Percentiles rank a stretch among this genome's conserved stretches.
phyloP scores from a whole-genome alignment of 2,797 vertebrate species.

The Takifugu rubripes region DNA sequence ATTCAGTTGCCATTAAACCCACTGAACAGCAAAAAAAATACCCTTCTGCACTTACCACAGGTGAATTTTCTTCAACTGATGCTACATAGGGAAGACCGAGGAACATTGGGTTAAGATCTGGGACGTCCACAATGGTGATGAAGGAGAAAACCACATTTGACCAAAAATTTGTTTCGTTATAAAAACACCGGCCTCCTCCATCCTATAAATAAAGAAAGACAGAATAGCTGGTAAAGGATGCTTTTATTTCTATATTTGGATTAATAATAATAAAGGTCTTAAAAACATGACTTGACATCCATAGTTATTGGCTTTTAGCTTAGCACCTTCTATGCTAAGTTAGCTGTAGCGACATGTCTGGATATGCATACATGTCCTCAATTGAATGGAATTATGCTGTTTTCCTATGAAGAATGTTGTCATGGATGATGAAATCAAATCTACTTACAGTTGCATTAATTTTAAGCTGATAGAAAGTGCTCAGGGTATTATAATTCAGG shows the following conservation, averaged over 20 bases:
- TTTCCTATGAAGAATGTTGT: neutral
- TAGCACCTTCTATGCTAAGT: neutral
- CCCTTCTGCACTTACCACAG: constrained; percentile 63
- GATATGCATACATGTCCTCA: neutral
- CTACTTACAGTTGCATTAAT: constrained; percentile 81
- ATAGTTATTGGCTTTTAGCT: too few relatives aligned
- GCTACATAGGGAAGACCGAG: constrained; percentile 67
- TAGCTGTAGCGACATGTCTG: neutral
- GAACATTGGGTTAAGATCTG: constrained; percentile 85
- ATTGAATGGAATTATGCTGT: too few relatives aligned
- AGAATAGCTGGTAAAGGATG: neutral
- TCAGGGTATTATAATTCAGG: constrained; percentile 78
- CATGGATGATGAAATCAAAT: neutral
- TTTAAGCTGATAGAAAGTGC: constrained; percentile 82
- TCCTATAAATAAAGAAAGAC: constrained; percentile 72
- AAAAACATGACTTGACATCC: too few relatives aligned
- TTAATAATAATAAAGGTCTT: neutral
- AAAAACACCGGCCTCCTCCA: constrained; percentile 61
- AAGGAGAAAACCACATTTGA: constrained; percentile 64
- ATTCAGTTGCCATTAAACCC: neutral
- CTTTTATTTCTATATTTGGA: neutral
- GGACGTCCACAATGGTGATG: constrained; percentile 76
- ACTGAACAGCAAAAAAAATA: too few relatives aligned
- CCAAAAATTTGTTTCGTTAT: accelerated
- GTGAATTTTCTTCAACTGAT: constrained; percentile 71